Evolutionary conservation across 2,888 invertebrate genomes (phyloP), one percentile per base, ranked within the genome.

Genomic region (Aproaerema taeniolella): DNA sequence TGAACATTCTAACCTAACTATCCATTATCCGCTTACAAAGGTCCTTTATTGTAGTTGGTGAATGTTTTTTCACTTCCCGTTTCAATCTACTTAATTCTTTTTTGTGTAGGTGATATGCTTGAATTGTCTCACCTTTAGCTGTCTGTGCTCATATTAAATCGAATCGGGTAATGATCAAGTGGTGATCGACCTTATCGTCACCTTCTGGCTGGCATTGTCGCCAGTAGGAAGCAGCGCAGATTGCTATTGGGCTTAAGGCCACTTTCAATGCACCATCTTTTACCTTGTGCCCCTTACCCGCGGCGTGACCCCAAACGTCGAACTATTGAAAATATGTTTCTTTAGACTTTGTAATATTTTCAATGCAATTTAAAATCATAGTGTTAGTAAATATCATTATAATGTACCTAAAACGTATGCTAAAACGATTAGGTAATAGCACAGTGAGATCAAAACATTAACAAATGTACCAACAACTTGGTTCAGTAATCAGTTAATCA

Each of bases 181-280:
- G 41, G 41, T 72, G 69, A 73, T 71, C 72, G 81, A 70, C 81
- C 81, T 81, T 77, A 72, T 70, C 65, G 58, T 83, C 73, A 81
- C 83, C 85, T 83, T 83, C 62, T 63, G 63, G 56, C 59, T 71
- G 81, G 79, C 82, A 80, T 81, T 82, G 83, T 81, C 80, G 67
- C 77, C 82, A 83, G 75, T 85, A 85, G 86, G 86, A 86, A 86
- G 86, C 85, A 73, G 61, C 76, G 65, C 75, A 79, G 76, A 77
- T 78, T 64, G 82, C 83, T 85, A 85, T 86, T 85, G 83, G 83
- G 83, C 81, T 76, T 86, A 83, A 85, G 86, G 86, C 75, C 86
- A 67, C 76, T 80, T 74, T 83, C 83, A 86, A 85, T 86, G 86
- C 82, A 85, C 86, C 86, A 86, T 86, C 85, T 85, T 82, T 86